Conservation (phyloP, 2,797 vertebrate genomes). For the Dipus sagitta region DNA sequence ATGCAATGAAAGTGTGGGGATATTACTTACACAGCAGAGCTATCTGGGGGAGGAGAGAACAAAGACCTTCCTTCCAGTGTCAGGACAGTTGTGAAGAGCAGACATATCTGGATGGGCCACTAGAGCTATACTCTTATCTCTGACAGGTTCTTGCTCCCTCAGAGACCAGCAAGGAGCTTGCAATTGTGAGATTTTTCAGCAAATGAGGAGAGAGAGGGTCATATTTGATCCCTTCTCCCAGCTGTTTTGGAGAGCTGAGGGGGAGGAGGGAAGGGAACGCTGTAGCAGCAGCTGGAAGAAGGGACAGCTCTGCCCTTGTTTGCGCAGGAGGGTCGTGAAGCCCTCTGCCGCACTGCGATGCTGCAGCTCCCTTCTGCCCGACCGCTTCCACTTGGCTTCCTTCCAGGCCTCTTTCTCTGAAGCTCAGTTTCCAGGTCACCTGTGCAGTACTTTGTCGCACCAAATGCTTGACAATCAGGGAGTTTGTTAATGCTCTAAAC, state of each 20-base stretch:
- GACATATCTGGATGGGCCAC: neutral
- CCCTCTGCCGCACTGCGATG: neutral
- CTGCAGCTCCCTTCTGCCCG: neutral
- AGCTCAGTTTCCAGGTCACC: conserved; percentile 38
- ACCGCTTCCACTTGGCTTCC: neutral
- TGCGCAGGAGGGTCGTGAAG: neutral
- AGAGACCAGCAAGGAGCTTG: neutral
- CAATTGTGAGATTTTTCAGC: neutral
- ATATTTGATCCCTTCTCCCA: conserved; percentile 27
- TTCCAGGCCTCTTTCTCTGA: neutral
- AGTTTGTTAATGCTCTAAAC: conserved; percentile 36
- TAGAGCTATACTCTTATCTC: neutral
- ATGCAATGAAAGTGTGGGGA: conserved; percentile 69
- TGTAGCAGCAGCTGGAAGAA: neutral
- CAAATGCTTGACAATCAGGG: neutral
- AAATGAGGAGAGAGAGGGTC: neutral
- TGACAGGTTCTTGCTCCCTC: neutral
- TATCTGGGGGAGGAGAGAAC: neutral
- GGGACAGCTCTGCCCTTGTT: neutral
- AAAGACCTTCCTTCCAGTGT: conserved; percentile 9
- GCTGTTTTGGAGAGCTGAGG: conserved; percentile 21
- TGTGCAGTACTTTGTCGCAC: conserved; percentile 54
- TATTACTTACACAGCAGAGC: neutral
- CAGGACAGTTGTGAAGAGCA: neutral
- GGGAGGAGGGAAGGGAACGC: conserved; percentile 4